These are phyloP conservation scores for Brachypteracias leptosomus DNA, from an alignment of 2,113 vertebrate species.

Conservation along the genomic window DNA sequence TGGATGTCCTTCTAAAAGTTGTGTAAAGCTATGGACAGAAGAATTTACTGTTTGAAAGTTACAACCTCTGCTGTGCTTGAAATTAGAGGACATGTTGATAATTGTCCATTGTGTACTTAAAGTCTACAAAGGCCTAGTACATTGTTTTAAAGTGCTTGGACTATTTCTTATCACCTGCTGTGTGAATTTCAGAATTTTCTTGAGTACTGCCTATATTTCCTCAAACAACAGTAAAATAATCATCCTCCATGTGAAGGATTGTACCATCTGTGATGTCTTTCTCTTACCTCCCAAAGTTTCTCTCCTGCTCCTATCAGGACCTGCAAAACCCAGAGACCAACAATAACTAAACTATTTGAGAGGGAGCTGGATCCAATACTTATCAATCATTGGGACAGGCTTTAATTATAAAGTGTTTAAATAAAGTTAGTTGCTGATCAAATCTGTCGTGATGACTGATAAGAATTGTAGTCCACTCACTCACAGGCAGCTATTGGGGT, in stretches of 20 bases:
- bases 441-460: background rate
- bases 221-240: background rate
- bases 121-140: background rate
- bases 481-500: background rate
- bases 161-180: background rate
- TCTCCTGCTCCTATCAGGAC: background rate
- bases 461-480: background rate
- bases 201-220: background rate
- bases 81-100: background rate
- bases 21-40: background rate
- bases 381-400: constrained; percentile 4
- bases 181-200: background rate
- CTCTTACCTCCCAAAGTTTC: background rate
- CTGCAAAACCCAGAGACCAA: background rate
- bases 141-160: background rate
- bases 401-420: constrained; percentile 53
- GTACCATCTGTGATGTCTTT: background rate
- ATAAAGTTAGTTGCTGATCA: constrained; percentile 44
- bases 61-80: background rate
- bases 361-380: background rate
- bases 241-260: background rate
- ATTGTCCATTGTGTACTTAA: background rate
- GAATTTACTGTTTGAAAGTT: background rate
- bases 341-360: background rate
- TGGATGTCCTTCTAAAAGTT: background rate